Base-by-base conservation (phyloP, 2,888 invertebrate genomes). In the Hirtodrosophila duncani region DNA sequence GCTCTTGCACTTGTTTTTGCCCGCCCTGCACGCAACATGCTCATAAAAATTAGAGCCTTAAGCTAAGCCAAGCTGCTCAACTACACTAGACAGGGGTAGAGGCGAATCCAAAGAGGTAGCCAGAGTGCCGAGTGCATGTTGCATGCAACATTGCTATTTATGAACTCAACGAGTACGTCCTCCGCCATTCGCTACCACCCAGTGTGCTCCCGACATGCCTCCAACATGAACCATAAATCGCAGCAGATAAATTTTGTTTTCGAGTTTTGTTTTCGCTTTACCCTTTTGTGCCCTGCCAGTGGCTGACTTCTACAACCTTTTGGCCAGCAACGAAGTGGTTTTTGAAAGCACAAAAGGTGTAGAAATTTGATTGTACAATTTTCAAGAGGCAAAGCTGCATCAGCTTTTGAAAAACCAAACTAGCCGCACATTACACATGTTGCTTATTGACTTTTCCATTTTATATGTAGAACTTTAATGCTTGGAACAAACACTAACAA, bases 111-210 rank as follows among this genome's bases (percentile, higher is more conserved):
- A 53, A 41, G 58, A 33, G 44, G 60, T 51, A 33, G 7, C 31
- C 48, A 30, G 41, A 46, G 11, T 17, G 36, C 45, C 57, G 43
- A 46, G 63, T 71, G 53, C 64, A 64, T 71, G 64, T 78, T 75
- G 81, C 75, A 81, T 75, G 75, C 75, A 81, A 75, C 81, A 78
- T 63, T 70, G 79, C 81, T 81, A 75, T 75, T 75, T 75, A 75
- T 75, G 75, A 78, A 78, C 81, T 65, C 67, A 60, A 67, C 77
- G 43, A 71, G 56, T 33, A 41, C 67, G 67, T 51, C 53, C 43
- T 65, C 48, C 65, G 55, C 49, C 26, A 10, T 38, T 44, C 33
- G 23, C 16, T 39, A 27, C 18, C 14, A 20, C 27, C 27, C 26
- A 24, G 30, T 37, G 27, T 34, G 60, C 44, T 17, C 51, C 38